Evolutionary conservation across 2,797 vertebrate genomes (phyloP).

Genomic region (Hoplostethus mediterraneus): DNA sequence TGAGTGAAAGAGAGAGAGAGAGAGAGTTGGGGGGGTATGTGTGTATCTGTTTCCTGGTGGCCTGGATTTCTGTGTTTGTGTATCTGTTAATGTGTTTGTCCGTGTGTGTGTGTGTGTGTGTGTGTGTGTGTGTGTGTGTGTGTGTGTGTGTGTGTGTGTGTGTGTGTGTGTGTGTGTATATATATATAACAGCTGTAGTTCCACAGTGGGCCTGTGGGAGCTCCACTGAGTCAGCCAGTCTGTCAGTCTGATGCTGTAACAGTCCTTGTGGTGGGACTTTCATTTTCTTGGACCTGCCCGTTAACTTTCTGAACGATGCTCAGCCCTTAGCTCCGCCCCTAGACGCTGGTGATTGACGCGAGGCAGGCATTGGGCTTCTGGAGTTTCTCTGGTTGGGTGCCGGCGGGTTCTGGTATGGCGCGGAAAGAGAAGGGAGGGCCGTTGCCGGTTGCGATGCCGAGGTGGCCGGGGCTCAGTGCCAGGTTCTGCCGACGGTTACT

Average conservation of each 20-base stretch:
- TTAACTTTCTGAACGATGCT: constrained; percentile 1
- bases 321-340: constrained; percentile 32
- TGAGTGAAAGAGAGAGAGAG: constrained; percentile 59
- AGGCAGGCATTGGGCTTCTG: constrained; percentile 97
- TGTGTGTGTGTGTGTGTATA: constrained; percentile 31
- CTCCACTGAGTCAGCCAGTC: constrained; percentile 53
- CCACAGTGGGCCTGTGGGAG: constrained; percentile 45
- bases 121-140: constrained; percentile 64
- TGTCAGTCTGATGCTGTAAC: constrained; percentile 57
- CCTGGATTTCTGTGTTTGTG: constrained; percentile 6
- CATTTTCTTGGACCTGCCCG: constrained; percentile 28
- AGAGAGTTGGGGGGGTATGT: too few relatives aligned
- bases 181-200: constrained; percentile 54
- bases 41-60: constrained; percentile 40
- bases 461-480: constrained; percentile 93
- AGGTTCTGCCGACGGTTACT: constrained; percentile 97
- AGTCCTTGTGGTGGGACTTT: constrained; percentile 51
- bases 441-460: constrained; percentile 85
- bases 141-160: constrained; percentile 26
- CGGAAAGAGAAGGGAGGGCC: constrained; percentile 92
- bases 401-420: constrained; percentile 88
- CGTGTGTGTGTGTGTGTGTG: constrained; percentile 81
- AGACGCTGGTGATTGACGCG: constrained; percentile 98
- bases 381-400: constrained; percentile 93
- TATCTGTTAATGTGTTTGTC: constrained; percentile 46